Base-by-base conservation (phyloP, 2,797 vertebrate genomes). In the Enteromius paludinosus region DNA sequence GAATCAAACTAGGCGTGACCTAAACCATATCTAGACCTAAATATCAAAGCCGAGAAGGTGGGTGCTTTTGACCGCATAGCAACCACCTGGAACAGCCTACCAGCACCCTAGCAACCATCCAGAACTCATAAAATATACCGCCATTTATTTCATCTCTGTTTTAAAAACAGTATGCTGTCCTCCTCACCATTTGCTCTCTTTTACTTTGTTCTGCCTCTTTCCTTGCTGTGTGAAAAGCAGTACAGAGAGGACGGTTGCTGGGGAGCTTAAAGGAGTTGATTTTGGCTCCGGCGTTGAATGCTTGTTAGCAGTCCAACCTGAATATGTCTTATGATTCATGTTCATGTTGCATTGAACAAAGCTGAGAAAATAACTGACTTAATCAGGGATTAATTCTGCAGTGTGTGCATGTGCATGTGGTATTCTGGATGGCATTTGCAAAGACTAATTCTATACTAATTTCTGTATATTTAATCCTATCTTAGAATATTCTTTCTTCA, bases 261-360 rank as follows among this genome's bases (percentile, higher is more conserved):
- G n/a, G 28, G 45, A 74, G 15, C 66, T 62, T 33, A 78, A 25
- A 71, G 62, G n/a, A 59, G 41, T 66, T 78, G 20, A 59, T 82
- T 78, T 77, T 35, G 66, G 15, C 54, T 76, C n/a, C 1, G 15
- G n/a, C 6, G 35, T 76, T 76, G 35, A 38, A 76, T 62, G 35
- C 49, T 41, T 59, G 54, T 76, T 76, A 18, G 47, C 47, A 52
- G 47, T 33, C 70, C 47, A 73, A 20, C 70, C 59, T 20, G 75
- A 64, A n/a, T 59, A 25, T 23, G 15, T 45, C 28, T 38, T 33
- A 49, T 79, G 30, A 74, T 56, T 49, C 49, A 65, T 64, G 41
- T 77, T 47, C 61, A 49, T 64, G 61, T 77, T 47, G 41, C 43
- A 47, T 23, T 49, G 25, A 47, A 41, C 20, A 41, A 35, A 75